Conservation (phyloP, 1,140 invertebrate species). For the Tyrophagus putrescentiae region DNA sequence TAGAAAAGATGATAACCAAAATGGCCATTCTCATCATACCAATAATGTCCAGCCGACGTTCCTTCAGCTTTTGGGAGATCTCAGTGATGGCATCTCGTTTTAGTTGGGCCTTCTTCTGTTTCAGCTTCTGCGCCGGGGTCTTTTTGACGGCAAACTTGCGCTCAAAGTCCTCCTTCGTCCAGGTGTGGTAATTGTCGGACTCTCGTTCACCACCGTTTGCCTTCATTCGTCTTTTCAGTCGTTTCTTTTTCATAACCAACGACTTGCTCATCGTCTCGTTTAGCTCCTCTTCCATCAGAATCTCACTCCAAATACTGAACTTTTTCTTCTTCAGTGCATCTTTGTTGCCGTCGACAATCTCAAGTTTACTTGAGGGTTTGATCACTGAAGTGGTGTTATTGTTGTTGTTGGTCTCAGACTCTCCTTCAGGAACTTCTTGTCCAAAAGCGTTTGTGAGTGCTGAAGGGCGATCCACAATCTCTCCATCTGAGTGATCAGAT, state of each 20-base stretch:
- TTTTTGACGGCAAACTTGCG: constrained; percentile 10
- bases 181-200: constrained; percentile 4
- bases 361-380: background rate
- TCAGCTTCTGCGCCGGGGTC: background rate
- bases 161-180: constrained; percentile 1
- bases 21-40: background rate
- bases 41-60: constrained; percentile 14
- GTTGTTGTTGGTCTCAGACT: background rate
- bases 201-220: background rate
- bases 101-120: background rate
- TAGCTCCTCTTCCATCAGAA: constrained; percentile 18
- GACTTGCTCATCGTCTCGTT: background rate
- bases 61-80: constrained; percentile 14
- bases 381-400: background rate
- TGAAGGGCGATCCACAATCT: background rate
- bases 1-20: background rate
- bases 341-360: constrained; percentile 1
- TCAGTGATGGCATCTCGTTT: background rate
- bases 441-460: background rate
- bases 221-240: background rate
- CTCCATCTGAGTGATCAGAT: constrained; percentile 3
- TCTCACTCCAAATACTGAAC: constrained; percentile 20
- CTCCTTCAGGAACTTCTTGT: background rate
- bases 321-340: constrained; percentile 8
- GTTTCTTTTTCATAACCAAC: background rate